Evolutionary conservation across 2,113 vertebrate genomes (phyloP), one percentile per base, ranked within the genome.

Genomic region (Procavia capensis): DNA sequence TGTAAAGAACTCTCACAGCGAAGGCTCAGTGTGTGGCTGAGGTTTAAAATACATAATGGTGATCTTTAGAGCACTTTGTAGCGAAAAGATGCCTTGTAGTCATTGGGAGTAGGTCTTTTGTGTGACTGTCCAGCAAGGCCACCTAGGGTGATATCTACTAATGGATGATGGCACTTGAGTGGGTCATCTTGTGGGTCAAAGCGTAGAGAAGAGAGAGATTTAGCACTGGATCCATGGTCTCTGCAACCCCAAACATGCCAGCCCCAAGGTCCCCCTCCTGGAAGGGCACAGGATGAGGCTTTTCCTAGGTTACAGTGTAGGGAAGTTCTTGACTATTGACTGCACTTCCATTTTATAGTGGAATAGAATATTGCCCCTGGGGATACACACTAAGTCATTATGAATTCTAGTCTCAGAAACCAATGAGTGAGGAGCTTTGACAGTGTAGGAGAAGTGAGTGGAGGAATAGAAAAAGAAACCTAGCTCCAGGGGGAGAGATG

Each of bases 271-370:
- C 4, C 8, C 7, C 45, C 8, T 66, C 14, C 54, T 6, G 5
- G 54, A n/a, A 66, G 5, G 41, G 47, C 10, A 2, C 16, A 11
- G 47, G 27, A 4, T 1, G 4, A 47, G 25, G 66, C 17, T 13
- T 50, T 50, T 50, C 47, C 47, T 13, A 50, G 47, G 47, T 13
- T 50, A 50, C 47, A 3, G 36, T 4, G 1, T 0, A 1, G 0
- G 1, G 2, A 4, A 39, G 50, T 34, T 45, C 50, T 63, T n/a
- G n/a, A 10, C 25, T 2, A 14, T 0, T 0, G 24, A 25, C 16
- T 25, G 25, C 0, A 0, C 0, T 4, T 17, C 31, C 39, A 2
- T n/a, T 20, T 64, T 0, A 0, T 17, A 4, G 54, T 0, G 5
- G 36, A 34, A 31, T 0, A 31, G 5, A 6, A 8, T 9, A 17